Base-by-base conservation (phyloP, 2,888 invertebrate species). In the Elgonia sp. region DNA sequence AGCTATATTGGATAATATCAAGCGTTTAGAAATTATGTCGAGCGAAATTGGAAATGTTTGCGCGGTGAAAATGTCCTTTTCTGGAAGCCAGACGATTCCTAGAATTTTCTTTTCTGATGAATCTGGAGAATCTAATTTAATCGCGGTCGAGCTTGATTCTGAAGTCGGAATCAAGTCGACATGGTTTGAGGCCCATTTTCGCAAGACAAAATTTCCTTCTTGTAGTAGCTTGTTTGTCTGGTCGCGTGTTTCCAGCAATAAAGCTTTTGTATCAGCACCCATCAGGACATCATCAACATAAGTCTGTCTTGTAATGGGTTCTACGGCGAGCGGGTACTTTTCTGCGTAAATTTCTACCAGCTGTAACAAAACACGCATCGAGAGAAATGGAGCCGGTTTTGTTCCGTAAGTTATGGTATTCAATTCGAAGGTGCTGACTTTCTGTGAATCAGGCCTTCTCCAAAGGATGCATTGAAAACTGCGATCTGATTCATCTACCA, bases 341-440 rank as follows among this genome's bases (percentile, higher is more conserved):
- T 1, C 5, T 29, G 29, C 29, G 5, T 29, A 29, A 3, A 5
- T 29, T 29, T 29, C 29, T 29, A 16, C 40, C 0, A 65, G 5
- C 4, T 39, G 12, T 3, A 20, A 14, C 4, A 65, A 1, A 3
- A 65, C 65, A 1, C 65, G n/a, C 39, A 40, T 65, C 10, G 65
- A 39, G 1, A 65, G 42, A 40, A n/a, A 65, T 16, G 65, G 65
- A 7, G 65, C 65, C 1, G 40, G 42, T 40, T 65, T 65, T 1
- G 42, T 40, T 7, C 46, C 65, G 18, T 65, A 65, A 18, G 65
- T 65, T 3, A 65, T 18, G n/a, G 65, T 65, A 18, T 65, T 65
- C 8, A 65, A 18, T 40, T 65, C 0, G 6, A 40, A 40, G 0
- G 9, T 3, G 18, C 40, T 10, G 65, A 40, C 14, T 16, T 37